Percentiles rank a stretch among this genome's conserved stretches.
Evolutionary conservation across 2,113 vertebrate species (phyloP).

Genomic region (Aix galericulata): DNA sequence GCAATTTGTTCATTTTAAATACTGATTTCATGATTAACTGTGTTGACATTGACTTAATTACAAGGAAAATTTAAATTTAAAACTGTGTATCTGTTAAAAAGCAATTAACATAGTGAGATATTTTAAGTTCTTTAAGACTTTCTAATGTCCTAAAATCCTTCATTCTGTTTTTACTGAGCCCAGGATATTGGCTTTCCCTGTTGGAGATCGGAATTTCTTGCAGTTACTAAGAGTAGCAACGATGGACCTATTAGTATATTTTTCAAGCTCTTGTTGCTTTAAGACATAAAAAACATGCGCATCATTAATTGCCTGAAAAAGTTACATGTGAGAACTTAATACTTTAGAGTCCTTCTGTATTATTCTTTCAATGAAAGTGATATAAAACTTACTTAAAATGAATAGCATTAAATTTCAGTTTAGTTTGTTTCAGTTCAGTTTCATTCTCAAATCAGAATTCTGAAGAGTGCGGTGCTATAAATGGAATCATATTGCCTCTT

Average conservation of each 20-base stretch:
- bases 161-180: background rate
- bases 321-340: background rate
- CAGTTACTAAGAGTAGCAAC: background rate
- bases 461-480: background rate
- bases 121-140: background rate
- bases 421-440: too few relatives aligned
- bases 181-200: background rate
- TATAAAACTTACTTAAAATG: background rate
- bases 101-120: background rate
- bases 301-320: background rate
- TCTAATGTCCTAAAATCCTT: background rate
- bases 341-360: background rate
- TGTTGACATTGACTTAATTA: background rate
- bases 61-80: background rate
- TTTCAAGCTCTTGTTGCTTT: background rate
- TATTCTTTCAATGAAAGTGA: background rate
- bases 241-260: background rate
- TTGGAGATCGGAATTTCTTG: background rate
- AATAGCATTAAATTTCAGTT: background rate
- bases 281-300: background rate
- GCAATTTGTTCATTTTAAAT: background rate
- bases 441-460: background rate
- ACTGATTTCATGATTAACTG: background rate
- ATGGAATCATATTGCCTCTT: background rate
- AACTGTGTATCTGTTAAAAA: background rate